phyloP scores from a whole-genome alignment of 1,140 invertebrate species.

The Drosophila tropicalis region DNA sequence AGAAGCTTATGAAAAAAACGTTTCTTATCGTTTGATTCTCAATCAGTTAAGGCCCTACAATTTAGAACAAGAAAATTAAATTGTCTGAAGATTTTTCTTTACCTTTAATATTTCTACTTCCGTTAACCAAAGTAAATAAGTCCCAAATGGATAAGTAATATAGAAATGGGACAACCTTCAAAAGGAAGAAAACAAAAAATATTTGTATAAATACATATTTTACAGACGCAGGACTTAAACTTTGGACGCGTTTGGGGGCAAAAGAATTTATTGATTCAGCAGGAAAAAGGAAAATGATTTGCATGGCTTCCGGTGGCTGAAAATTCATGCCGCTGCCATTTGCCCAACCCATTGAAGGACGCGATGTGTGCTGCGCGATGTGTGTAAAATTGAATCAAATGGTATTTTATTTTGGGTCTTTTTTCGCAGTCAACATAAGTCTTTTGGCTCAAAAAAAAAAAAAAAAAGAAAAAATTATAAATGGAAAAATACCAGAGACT shows the following conservation, averaged over 20 bases:
- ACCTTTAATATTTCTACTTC: not conserved
- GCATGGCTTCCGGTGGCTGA: conserved; percentile 47
- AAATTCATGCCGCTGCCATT: conserved; percentile 21
- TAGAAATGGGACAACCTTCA: not conserved
- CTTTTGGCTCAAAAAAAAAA: conserved; percentile 25
- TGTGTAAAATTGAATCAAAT: conserved; percentile 77
- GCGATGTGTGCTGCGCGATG: conserved; percentile 44
- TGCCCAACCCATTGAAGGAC: conserved; percentile 4
- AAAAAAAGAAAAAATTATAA: conserved; percentile 60
- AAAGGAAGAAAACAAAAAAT: not conserved
- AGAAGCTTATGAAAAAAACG: too few species aligned
- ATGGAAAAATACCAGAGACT: conserved; percentile 72
- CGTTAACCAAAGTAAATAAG: not conserved
- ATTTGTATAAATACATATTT: too few species aligned
- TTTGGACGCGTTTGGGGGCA: conserved; percentile 35
- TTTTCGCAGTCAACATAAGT: conserved; percentile 19
- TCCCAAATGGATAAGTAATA: not conserved
- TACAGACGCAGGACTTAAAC: conserved; percentile 34
- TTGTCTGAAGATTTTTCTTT: too few species aligned
- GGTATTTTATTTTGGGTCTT: conserved; percentile 40
- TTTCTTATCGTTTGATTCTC: too few species aligned
- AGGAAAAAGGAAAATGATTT: conserved; percentile 61
- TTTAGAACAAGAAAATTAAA: too few species aligned
- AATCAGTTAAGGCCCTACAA: too few species aligned
- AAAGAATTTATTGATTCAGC: conserved; percentile 73